These are phyloP conservation scores for Apostichopus leukothele DNA, from an alignment of 53 echinoderm and acorn worm genomes.

Conservation along the genomic window DNA sequence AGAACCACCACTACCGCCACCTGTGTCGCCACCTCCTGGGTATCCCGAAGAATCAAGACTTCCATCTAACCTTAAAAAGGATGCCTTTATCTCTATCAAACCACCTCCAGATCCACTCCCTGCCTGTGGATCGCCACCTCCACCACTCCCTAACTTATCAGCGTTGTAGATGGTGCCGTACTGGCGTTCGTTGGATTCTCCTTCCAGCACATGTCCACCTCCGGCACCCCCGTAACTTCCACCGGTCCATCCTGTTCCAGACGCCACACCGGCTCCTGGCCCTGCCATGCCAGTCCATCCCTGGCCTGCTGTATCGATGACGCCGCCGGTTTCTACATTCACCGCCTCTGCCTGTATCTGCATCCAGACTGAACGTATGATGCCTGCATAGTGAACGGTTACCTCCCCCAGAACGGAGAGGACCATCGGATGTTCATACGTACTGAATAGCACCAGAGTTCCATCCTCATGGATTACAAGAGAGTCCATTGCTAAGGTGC, in stretches of 20 bases:
- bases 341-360: conserved; percentile 52
- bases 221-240: conserved; percentile 87
- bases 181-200: conserved; percentile 22
- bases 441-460: conserved; percentile 46
- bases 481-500: conserved; percentile 66
- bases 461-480: conserved; percentile 68
- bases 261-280: conserved; percentile 60
- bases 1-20: conserved; percentile 89
- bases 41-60: conserved; percentile 65
- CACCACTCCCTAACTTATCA: conserved; percentile 83
- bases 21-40: conserved; percentile 42
- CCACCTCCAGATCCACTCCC: conserved; percentile 81
- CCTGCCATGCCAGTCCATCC: conserved; percentile 62
- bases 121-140: conserved; percentile 54
- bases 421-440: conserved; percentile 34
- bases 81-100: conserved; percentile 51
- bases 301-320: conserved; percentile 60
- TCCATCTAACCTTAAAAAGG: conserved; percentile 70
- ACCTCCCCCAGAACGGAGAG: conserved; percentile 58
- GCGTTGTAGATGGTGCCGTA: conserved; percentile 77
- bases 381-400: conserved; percentile 67
- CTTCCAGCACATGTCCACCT: conserved; percentile 56
- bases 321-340: conserved; percentile 75
- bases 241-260: conserved; percentile 63
- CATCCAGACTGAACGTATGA: conserved; percentile 56